These are phyloP conservation scores for Crotalus helleri DNA, from an alignment of 2,113 vertebrate species.

Conservation along the genomic window DNA sequence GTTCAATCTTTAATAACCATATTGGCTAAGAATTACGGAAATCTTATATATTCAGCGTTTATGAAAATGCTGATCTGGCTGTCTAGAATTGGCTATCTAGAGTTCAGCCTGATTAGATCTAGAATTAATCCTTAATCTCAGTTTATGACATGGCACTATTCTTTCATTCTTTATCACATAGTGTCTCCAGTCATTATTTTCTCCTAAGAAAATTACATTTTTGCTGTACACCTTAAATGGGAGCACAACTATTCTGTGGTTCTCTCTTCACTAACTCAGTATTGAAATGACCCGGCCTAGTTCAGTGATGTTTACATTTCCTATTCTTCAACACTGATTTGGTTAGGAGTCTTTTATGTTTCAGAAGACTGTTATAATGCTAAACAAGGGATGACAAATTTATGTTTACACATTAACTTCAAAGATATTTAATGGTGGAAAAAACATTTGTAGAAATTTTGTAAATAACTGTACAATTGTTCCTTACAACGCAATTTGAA, in stretches of 20 bases:
- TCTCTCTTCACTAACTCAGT: neutral
- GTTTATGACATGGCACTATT: neutral
- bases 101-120: neutral
- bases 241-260: neutral
- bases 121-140: neutral
- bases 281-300: neutral
- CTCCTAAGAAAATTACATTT: neutral
- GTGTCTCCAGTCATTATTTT: neutral
- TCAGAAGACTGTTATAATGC: neutral
- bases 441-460: neutral
- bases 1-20: neutral
- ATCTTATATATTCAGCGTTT: neutral
- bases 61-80: neutral
- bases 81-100: neutral
- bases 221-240: neutral
- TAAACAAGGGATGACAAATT: neutral
- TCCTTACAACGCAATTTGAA: neutral
- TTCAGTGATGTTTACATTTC: neutral
- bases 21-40: neutral
- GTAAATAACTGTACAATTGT: neutral
- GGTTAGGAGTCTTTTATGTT: neutral
- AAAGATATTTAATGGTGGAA: neutral
- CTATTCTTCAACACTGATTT: neutral
- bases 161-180: neutral
- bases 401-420: neutral